Conservation (phyloP, 1,140 invertebrate species). For the Leptonema lineaticorne region DNA sequence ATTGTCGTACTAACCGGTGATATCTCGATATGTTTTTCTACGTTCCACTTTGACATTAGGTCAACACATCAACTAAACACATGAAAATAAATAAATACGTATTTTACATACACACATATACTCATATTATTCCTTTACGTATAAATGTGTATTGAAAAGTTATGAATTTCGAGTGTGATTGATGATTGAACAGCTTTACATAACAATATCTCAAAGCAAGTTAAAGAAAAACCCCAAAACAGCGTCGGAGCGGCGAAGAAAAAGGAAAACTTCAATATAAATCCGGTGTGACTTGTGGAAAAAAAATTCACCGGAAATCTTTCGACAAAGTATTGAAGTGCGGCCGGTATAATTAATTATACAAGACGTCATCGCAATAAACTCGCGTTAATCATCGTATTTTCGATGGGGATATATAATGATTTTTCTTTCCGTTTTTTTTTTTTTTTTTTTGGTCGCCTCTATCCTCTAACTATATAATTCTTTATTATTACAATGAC, state of each 20-base stretch:
- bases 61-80: not conserved
- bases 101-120: no score
- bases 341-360: slow-evolving; percentile 20
- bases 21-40: slow-evolving; percentile 1
- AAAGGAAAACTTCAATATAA: not conserved
- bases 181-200: slow-evolving; percentile 13
- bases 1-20: slow-evolving; percentile 3
- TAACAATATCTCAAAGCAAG: no score
- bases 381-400: slow-evolving; percentile 23
- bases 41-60: not conserved
- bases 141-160: not conserved
- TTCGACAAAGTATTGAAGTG: slow-evolving; percentile 2
- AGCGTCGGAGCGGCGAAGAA: not conserved
- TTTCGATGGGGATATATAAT: slow-evolving; percentile 12
- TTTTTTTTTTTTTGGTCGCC: no score
- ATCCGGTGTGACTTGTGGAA: not conserved
- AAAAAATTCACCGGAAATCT: not conserved
- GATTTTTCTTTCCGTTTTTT: no score
- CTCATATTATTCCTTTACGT: not conserved
- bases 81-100: no score
- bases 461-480: no score
- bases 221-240: not conserved
- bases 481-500: not conserved
- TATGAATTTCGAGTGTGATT: slow-evolving; percentile 10
- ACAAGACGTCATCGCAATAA: slow-evolving; percentile 20